Evolutionary conservation across 2,113 vertebrate species (phyloP).

Genomic region (Ammodramus savannarum): DNA sequence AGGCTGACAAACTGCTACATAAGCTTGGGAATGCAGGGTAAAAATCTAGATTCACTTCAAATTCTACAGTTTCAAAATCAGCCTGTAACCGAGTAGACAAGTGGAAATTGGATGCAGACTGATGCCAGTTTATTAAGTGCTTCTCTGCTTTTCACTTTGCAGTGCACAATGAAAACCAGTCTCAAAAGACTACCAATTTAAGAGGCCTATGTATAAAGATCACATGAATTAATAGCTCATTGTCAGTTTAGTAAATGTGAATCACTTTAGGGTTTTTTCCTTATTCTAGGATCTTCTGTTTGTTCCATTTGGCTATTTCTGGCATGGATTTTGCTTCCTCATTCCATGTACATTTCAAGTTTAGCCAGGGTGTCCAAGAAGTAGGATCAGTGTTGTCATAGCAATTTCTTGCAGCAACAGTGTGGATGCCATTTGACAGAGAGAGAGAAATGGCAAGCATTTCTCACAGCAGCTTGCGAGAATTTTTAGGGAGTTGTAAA

Average conservation of each 20-base stretch:
- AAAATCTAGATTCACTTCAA: not conserved
- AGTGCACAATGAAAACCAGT: not conserved
- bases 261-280: not conserved
- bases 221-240: not conserved
- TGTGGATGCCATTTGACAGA: not conserved
- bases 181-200: not conserved
- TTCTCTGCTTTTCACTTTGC: not conserved
- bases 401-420: not conserved
- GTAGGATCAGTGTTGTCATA: not conserved
- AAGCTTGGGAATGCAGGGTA: not conserved
- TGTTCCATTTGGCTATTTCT: not conserved
- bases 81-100: not conserved
- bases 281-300: not conserved
- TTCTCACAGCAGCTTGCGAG: too few species aligned
- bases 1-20: not conserved
- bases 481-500: too few species aligned
- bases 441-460: too few species aligned
- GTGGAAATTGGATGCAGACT: not conserved
- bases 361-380: not conserved
- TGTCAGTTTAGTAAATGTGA: not conserved
- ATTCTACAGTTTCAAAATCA: not conserved
- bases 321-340: not conserved
- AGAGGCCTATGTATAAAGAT: not conserved
- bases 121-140: not conserved
- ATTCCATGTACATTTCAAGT: not conserved